Conservation (phyloP, 2,888 invertebrate genomes). For the Oscheius sp. region DNA sequence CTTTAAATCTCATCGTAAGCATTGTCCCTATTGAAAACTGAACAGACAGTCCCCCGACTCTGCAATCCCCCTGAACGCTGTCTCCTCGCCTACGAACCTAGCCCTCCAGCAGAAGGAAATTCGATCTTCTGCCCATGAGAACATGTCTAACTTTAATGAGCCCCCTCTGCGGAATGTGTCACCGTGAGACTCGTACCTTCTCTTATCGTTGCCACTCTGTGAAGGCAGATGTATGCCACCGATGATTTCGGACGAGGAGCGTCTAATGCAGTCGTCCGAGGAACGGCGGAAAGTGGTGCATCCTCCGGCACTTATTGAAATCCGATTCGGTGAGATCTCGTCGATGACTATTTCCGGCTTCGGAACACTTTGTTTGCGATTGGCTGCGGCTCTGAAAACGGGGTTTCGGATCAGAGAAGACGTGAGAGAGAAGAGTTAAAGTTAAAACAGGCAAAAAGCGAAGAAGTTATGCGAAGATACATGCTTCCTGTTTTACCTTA, state of each 20-base stretch:
- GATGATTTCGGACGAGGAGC: constrained; percentile 70
- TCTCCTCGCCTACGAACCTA: not conserved
- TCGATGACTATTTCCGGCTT: constrained; percentile 72
- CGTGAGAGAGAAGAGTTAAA: not conserved
- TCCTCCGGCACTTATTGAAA: constrained; percentile 71
- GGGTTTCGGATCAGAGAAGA: too few species aligned
- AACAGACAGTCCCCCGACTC: too few species aligned
- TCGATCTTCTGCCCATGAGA: not conserved
- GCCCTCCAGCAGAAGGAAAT: not conserved
- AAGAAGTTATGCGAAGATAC: not conserved
- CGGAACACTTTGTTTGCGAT: constrained; percentile 64
- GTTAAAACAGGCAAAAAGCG: not conserved
- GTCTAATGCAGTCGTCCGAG: constrained; percentile 68
- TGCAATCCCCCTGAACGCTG: not conserved
- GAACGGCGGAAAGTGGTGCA: constrained; percentile 71
- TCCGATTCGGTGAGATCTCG: constrained; percentile 64
- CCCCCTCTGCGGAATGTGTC: not conserved
- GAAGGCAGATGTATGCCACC: constrained; percentile 62
- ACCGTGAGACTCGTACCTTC: constrained; percentile 39
- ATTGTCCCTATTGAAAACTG: too few species aligned
- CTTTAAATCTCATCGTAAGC: too few species aligned
- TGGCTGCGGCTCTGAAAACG: constrained; percentile 52
- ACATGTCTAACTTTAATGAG: constrained; percentile 15
- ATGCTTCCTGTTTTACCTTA: constrained; percentile 16
- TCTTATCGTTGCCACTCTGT: constrained; percentile 50